A percentile compares a stretch with the other conserved stretches of the same genome.
Evolutionary conservation across 2,797 vertebrate species (phyloP).

Genomic region (Sebastes trivittatus): DNA sequence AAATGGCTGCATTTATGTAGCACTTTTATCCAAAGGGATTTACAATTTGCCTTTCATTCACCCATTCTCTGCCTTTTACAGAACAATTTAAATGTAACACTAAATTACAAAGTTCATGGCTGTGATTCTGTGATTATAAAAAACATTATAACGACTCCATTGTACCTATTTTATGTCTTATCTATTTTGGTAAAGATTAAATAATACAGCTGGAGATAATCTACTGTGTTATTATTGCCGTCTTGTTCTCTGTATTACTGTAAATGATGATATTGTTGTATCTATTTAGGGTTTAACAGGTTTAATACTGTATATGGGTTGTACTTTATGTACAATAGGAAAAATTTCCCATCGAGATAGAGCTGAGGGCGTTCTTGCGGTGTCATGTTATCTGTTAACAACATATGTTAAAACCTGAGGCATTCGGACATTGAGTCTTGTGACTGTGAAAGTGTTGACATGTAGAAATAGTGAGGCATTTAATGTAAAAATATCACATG

Average conservation of each 20-base stretch:
- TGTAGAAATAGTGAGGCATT: neutral
- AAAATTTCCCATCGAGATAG: neutral
- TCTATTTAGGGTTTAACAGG: neutral
- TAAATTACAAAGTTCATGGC: neutral
- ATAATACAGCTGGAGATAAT: too few relatives aligned
- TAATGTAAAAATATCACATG: neutral
- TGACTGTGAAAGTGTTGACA: neutral
- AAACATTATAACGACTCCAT: neutral
- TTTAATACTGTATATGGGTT: neutral
- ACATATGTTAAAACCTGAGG: conserved; percentile 10
- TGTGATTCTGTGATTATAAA: neutral
- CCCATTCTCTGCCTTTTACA: neutral
- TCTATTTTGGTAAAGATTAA: neutral
- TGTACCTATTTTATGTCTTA: neutral
- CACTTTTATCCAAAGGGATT: neutral
- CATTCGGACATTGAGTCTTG: neutral
- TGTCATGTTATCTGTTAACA: neutral
- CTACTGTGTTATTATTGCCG: neutral
- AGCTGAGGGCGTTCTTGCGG: neutral
- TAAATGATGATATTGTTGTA: neutral
- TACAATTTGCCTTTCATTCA: neutral
- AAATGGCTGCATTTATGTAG: neutral
- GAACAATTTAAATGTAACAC: neutral
- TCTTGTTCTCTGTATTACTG: neutral
- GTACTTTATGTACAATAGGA: neutral